Evolutionary conservation across 2,113 vertebrate species (phyloP), one percentile per base, ranked within the genome.

Genomic region (Dromaius novaehollandiae): DNA sequence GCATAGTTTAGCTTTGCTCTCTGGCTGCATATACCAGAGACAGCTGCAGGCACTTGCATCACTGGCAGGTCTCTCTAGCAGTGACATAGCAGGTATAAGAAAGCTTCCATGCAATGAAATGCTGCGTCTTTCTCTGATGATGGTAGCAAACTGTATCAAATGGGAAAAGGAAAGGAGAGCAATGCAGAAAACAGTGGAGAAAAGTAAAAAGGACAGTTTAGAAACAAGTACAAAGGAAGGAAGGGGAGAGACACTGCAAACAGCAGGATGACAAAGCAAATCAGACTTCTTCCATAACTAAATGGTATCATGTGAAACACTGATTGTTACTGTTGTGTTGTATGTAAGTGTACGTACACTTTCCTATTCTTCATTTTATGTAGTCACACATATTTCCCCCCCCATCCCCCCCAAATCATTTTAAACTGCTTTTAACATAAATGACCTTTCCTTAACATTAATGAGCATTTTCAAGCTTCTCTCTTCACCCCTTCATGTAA

Each of bases 301-400:
- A 83, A 48, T 2, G 2, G 2, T 50, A 53, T 30, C 18, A 65
- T 5, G 19, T 38, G 24, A 78, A 94, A 68, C 38, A 70, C 9
- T 2, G 9, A 4, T 40, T 70, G 16, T 17, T 94, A 34, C 55
- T 81, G 4, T 70, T 88, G 50, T 1, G 3, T 36, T 51, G 4
- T 5, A 63, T 0, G 0, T 12, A 61, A 63, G 13, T 18, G 7
- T 44, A 53, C 1, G 0, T 11, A 17, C 24, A 78, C 18, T 78
- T 16, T 24, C 65, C 36, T 50, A 0, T 46, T 74, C 77, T 64
- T 71, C 18, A 34, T 87, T 90, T 70, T 92, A 58, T 89, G 66
- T 19, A 55, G n/a, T 34, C 38, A 69, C 17, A 32, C 6, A 53
- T 64, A 53, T 64, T 6, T 17, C 46, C 16, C 18, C 16, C 16